Evolutionary conservation across 1,140 invertebrate genomes (phyloP).

Genomic region (Brachionus rotundiformis): DNA sequence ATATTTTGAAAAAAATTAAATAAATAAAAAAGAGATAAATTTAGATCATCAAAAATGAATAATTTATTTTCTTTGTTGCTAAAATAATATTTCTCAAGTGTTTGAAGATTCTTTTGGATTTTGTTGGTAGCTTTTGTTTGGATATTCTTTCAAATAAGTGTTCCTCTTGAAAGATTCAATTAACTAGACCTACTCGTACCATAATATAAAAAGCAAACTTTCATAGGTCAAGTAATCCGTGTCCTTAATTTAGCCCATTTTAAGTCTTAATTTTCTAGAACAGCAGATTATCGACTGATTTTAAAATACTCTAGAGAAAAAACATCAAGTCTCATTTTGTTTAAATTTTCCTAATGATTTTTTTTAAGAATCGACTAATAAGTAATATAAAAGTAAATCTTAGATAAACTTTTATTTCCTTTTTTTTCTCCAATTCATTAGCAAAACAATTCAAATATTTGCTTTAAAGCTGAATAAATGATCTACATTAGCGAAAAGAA

Average conservation of each 20-base stretch:
- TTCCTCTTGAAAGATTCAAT: not conserved
- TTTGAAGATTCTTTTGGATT: not conserved
- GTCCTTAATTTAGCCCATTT: not conserved
- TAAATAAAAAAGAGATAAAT: not conserved
- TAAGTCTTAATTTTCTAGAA: not conserved
- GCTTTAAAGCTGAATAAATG: not conserved
- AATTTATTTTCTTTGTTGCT: not conserved
- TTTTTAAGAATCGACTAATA: not conserved
- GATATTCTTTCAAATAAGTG: not conserved
- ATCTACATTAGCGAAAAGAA: not conserved
- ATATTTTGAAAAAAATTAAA: not conserved
- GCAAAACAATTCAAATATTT: not conserved
- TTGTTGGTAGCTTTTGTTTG: not conserved
- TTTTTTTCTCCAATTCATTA: conserved; percentile 3
- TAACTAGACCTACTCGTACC: not conserved
- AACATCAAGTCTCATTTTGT: not conserved
- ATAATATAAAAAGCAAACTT: not conserved
- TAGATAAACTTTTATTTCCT: not conserved
- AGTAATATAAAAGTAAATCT: not conserved
- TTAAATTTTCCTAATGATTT: not conserved
- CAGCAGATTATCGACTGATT: not conserved
- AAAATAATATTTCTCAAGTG: not conserved
- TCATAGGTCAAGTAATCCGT: conserved; percentile 2
- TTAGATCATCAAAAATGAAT: not conserved
- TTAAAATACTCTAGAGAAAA: not conserved